Base-by-base conservation (phyloP, 1,140 invertebrate genomes). In the Drosophila hydei region DNA sequence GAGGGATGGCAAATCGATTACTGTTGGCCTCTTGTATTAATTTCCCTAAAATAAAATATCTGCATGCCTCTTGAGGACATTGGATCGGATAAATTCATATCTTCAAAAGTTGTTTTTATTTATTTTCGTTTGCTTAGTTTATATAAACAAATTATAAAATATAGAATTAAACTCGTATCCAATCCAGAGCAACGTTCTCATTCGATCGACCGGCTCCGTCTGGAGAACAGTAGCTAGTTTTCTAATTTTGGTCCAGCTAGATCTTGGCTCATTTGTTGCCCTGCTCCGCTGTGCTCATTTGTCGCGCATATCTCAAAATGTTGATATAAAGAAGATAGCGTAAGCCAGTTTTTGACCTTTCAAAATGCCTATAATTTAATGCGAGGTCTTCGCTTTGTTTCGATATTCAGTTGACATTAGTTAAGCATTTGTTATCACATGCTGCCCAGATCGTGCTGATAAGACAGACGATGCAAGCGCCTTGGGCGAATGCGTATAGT, bases 301-400 rank as follows among this genome's bases (percentile, higher is more conserved):
- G 76, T 79, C 76, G 67, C 11, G 38, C 14, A 40, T 67, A 62
- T 77, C 62, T 47, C 33, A 69, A 71, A 63, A 18, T 50, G 60
- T 36, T 59, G 54, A 60, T 65, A 23, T 38, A 43, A 43, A n/a
- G n/a, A 71, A 48, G 68, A 76, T 73, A 73, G 64, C 61, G 25
- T 62, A 51, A 70, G 80, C 72, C 42, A 36, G 69, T 64, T 71
- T 33, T 71, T 65, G 67, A 67, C 58, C 64, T 73, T 73, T 79
- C 40, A 71, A 75, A 67, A 62, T 65, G 79, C 43, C 79, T 69
- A 65, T 87, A 87, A 81, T 77, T 87, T 75, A 71, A 87, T 81
- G 81, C 74, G 50, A 75, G 69, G 62, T 62, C 81, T 87, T 51
- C 42, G 64, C 76, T 79, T 85, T 79, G 72, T 81, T 65, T 76